These are phyloP conservation scores for Andricus quercusramuli DNA, from an alignment of 2,888 invertebrate genomes.

Conservation along the genomic window DNA sequence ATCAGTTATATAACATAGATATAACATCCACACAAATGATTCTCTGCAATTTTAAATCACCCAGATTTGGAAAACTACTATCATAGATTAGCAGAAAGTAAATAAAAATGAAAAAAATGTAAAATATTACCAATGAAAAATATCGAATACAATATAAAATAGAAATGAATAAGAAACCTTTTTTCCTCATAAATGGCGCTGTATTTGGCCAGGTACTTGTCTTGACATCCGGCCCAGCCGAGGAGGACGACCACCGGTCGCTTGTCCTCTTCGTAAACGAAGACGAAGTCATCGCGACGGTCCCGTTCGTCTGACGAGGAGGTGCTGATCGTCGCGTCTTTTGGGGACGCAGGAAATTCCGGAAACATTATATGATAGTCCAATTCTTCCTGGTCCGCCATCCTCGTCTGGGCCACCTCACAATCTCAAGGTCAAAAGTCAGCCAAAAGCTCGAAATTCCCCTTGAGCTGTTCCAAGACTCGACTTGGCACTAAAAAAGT, in stretches of 20 bases:
- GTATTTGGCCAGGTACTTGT: conserved; percentile 88
- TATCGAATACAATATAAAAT: background rate
- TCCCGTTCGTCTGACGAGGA: conserved; percentile 57
- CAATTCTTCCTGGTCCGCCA: conserved; percentile 78
- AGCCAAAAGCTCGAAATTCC: background rate
- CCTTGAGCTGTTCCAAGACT: background rate
- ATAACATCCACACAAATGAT: background rate
- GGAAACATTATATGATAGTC: conserved; percentile 85
- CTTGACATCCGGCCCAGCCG: conserved; percentile 91
- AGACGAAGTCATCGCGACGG: conserved; percentile 80
- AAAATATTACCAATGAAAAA: background rate
- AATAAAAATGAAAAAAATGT: background rate
- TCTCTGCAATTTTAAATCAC: background rate
- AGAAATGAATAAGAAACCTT: conserved; percentile 79
- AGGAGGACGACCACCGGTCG: conserved; percentile 86
- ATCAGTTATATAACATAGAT: background rate
- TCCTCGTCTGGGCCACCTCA: conserved; percentile 51
- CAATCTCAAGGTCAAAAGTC: background rate
- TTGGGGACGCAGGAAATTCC: conserved; percentile 77
- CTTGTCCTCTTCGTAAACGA: conserved; percentile 82
- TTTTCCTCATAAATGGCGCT: conserved; percentile 88
- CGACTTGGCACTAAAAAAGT: conserved; percentile 7
- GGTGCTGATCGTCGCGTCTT: conserved; percentile 56
- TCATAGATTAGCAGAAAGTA: background rate
- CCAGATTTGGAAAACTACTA: background rate